Percentiles rank a stretch among this genome's conserved stretches.
Evolutionary conservation across 1,140 invertebrate genomes (phyloP).

Genomic region (Orius insidiosus): DNA sequence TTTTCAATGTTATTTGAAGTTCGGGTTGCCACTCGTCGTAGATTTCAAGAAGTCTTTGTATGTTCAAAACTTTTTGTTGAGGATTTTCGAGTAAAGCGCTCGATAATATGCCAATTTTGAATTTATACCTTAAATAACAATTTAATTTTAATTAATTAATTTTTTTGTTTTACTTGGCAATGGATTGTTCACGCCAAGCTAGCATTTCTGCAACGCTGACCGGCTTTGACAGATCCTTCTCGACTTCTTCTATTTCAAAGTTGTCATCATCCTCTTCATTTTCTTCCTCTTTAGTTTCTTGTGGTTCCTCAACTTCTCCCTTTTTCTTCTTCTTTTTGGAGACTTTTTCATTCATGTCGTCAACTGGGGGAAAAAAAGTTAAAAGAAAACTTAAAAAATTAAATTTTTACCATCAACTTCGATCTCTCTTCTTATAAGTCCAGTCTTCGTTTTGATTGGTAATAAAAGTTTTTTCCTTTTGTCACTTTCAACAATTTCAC

Average conservation of each 20-base stretch:
- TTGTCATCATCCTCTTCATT: constrained; percentile 21
- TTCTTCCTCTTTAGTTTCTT: constrained; percentile 26
- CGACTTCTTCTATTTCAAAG: constrained; percentile 21
- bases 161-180: constrained; percentile 37
- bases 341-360: constrained; percentile 27
- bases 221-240: constrained; percentile 26
- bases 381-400: neutral
- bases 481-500: constrained; percentile 25
- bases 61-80: constrained; percentile 55
- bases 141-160: constrained; percentile 6
- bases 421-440: constrained; percentile 31
- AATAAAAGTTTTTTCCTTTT: constrained; percentile 35
- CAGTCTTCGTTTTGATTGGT: constrained; percentile 43
- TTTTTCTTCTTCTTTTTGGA: constrained; percentile 27
- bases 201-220: constrained; percentile 54
- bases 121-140: constrained; percentile 48
- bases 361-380: too few species aligned
- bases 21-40: constrained; percentile 58
- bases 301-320: constrained; percentile 29
- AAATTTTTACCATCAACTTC: constrained; percentile 25
- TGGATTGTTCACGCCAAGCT: constrained; percentile 46
- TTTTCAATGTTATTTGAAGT: constrained; percentile 56
- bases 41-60: constrained; percentile 58
- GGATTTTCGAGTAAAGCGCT: constrained; percentile 65
- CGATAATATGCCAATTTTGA: constrained; percentile 64